phyloP scores from a whole-genome alignment of 2,113 vertebrate genomes.

The Pseudopodoces humilis region DNA sequence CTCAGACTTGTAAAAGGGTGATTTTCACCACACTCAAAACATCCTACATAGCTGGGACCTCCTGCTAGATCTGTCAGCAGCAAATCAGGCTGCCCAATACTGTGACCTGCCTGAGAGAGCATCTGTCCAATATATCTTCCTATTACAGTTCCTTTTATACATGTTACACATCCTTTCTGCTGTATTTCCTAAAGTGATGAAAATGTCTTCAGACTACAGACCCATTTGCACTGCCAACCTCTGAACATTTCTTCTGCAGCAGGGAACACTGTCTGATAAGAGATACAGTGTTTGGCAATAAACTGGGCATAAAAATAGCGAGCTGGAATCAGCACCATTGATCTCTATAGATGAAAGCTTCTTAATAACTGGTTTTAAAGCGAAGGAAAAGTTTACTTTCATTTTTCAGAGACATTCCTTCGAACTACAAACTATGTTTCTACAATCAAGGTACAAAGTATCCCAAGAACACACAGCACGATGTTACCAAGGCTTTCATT shows the following conservation, averaged over 20 bases:
- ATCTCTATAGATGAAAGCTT: conserved; percentile 18
- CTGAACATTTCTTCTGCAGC: not conserved
- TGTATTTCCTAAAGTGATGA: conserved; percentile 19
- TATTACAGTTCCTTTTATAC: not conserved
- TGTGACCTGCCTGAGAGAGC: not conserved
- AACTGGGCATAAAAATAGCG: not conserved
- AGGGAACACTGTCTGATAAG: conserved; percentile 20
- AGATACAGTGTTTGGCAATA: conserved; percentile 8
- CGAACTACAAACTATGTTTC: not conserved
- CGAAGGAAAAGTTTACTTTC: not conserved
- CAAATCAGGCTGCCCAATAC: not conserved
- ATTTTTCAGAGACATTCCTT: not conserved
- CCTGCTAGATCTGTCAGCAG: not conserved
- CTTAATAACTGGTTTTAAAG: conserved; percentile 25
- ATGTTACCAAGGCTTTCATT: conserved; percentile 37
- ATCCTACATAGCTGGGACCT: not conserved
- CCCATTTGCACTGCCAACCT: not conserved
- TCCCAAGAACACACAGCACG: conserved; percentile 9
- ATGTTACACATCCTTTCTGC: not conserved
- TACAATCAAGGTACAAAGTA: not conserved
- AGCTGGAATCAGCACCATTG: conserved; percentile 21
- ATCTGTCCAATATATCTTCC: conserved; percentile 39
- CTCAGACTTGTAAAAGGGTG: not conserved
- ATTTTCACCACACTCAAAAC: not conserved
- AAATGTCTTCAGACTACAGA: conserved; percentile 36